Base-by-base conservation (phyloP, 2,888 invertebrate genomes). In the Amiota minor region DNA sequence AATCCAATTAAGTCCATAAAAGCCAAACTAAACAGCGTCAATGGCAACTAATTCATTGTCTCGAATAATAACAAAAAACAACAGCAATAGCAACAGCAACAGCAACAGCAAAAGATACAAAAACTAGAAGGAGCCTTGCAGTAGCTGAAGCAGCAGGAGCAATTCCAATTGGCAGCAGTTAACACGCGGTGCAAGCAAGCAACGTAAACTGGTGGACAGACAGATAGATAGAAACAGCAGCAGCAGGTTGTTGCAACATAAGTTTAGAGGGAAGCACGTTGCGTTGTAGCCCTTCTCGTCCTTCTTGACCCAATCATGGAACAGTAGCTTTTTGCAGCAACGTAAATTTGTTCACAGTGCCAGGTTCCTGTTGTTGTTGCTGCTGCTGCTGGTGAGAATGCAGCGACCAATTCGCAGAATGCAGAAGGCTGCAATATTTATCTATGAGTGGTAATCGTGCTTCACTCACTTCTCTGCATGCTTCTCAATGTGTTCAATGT, bases 1-100 rank as follows among this genome's bases (percentile, higher is more conserved):
- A 86, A 81, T 86, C 87, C 88, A 89, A 89, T 89, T 89, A 89
- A 86, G 85, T 84, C 84, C 83, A 83, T 86, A 85, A 83, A 86
- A 82, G 80, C 76, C 70, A 72, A 50, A 68, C 53, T 74, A 70
- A 76, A 73, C 76, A 76, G 80, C 76, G 77, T 76, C 79, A 79
- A 76, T 76, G 74, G 76, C 80, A 80, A 78, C 86, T 84, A 87
- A 87, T 86, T 86, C 85, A 86, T 82, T 83, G 74, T 76, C 74
- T 86, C 81, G 83, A 82, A 11, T 18, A 59, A 59, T 68, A 74
- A 72, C 74, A 75, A 77, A 72, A 76, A 77, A 74, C 74, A 55
- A 49, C 9, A 49, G n/a, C 9, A 14, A n/a, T n/a, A 49, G 18
- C 50, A 50, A 23, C 46, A 67, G 14, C 67, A 20, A 18, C 4